A percentile compares a stretch with the other conserved stretches of the same genome.
These are phyloP conservation scores for Perognathus longimembris DNA, from an alignment of 2,113 vertebrate genomes.

Conservation along the genomic window DNA sequence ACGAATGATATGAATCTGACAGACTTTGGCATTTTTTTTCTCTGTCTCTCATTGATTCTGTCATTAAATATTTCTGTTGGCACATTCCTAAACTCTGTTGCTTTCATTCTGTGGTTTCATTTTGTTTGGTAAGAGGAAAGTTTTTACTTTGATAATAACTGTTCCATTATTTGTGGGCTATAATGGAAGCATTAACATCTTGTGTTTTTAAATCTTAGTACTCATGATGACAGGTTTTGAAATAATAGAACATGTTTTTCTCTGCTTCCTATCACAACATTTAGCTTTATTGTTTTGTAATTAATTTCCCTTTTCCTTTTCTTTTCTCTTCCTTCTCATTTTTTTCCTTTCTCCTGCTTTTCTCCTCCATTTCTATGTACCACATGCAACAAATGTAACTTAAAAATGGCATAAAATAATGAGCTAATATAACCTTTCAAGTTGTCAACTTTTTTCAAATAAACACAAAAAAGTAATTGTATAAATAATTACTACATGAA, in stretches of 20 bases:
- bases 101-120: conserved; percentile 55
- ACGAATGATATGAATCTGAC: conserved; percentile 61
- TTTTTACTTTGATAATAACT: conserved; percentile 53
- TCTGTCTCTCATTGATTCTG: conserved; percentile 45
- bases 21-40: neutral
- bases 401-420: neutral
- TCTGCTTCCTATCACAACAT: neutral
- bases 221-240: neutral
- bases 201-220: conserved; percentile 35
- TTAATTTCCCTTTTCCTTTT: neutral
- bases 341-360: neutral
- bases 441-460: neutral
- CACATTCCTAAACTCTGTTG: conserved; percentile 21
- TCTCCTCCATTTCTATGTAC: neutral
- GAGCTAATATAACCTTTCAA: neutral
- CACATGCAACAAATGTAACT: neutral
- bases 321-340: neutral
- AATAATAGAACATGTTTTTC: neutral
- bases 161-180: conserved; percentile 22
- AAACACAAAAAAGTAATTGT: neutral
- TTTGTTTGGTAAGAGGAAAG: conserved; percentile 44
- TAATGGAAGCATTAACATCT: conserved; percentile 2
- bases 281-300: neutral
- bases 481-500: neutral
- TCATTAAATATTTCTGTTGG: conserved; percentile 65